phyloP scores from a whole-genome alignment of 2,113 vertebrate species.

The Halcyon malimbica region DNA sequence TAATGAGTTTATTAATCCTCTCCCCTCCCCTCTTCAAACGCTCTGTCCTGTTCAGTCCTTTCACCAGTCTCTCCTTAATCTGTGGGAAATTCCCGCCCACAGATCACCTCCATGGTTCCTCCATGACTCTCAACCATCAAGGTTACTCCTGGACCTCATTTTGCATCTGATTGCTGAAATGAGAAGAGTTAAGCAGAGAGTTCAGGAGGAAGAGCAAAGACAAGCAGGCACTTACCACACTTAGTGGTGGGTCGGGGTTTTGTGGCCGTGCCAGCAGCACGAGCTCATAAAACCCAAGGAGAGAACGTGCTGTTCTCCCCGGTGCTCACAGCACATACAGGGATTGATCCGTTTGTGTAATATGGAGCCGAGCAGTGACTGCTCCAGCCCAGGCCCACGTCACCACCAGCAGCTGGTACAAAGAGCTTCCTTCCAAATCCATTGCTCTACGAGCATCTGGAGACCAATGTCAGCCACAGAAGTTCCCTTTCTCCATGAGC shows the following conservation, averaged over 20 bases:
- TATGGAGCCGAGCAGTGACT: not conserved
- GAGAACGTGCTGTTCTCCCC: not conserved
- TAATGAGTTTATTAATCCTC: too few species aligned
- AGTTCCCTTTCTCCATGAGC: not conserved
- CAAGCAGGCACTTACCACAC: not conserved
- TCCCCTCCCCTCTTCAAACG: not conserved
- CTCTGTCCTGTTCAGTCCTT: not conserved
- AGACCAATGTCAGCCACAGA: not conserved
- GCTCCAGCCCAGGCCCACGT: not conserved
- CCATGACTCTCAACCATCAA: not conserved
- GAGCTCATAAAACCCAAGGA: not conserved
- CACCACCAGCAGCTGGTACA: not conserved
- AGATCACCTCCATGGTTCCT: rapidly evolving
- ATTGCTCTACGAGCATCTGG: not conserved
- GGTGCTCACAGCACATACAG: rapidly evolving
- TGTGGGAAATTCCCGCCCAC: not conserved
- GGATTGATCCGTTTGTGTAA: not conserved
- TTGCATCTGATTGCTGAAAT: rapidly evolving
- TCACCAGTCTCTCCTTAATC: not conserved
- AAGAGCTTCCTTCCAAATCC: not conserved
- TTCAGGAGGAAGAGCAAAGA: not conserved
- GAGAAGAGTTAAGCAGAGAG: not conserved
- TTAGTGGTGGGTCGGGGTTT: not conserved
- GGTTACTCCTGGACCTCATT: not conserved
- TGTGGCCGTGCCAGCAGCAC: not conserved